A percentile compares a stretch with the other conserved stretches of the same genome.
Conservation (phyloP, 2,888 invertebrate genomes). For the Caenorhabditis drosophilae region DNA sequence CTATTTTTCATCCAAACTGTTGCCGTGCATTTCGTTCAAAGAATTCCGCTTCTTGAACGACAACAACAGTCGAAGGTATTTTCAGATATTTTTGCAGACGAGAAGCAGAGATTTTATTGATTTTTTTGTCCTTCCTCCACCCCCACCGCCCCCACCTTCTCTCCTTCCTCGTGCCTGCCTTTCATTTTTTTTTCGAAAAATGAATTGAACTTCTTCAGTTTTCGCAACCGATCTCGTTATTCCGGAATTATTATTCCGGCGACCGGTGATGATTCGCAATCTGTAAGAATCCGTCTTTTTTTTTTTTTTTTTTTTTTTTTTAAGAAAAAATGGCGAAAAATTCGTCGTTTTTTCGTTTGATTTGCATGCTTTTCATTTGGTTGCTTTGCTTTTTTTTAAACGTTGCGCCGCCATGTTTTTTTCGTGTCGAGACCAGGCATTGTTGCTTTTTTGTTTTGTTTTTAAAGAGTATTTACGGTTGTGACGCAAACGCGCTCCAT, state of each 20-base stretch:
- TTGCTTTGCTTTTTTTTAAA: not conserved
- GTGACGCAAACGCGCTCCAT: too few relatives aligned
- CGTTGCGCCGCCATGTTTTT: too few relatives aligned
- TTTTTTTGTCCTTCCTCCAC: too few relatives aligned
- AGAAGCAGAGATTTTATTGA: too few relatives aligned
- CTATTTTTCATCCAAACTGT: constrained; percentile 41
- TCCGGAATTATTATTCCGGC: constrained; percentile 35
- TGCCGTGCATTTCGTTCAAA: constrained; percentile 48
- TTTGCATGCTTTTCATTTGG: not conserved
- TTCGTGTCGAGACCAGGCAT: too few relatives aligned
- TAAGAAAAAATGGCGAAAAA: too few relatives aligned
- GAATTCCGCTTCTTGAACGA: constrained; percentile 52
- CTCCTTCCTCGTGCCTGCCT: too few relatives aligned
- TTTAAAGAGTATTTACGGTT: not conserved
- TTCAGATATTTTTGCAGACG: too few relatives aligned
- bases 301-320: constrained; percentile 3
- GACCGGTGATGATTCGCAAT: constrained; percentile 19
- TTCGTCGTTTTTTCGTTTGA: not conserved
- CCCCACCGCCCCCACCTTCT: too few relatives aligned
- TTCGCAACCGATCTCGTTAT: constrained; percentile 32
- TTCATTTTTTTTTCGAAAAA: not conserved
- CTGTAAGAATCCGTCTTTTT: constrained; percentile 21
- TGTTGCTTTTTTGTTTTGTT: not conserved
- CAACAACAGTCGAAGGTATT: too few relatives aligned
- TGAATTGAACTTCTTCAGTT: constrained; percentile 20